Evolutionary conservation across 2,797 vertebrate species (phyloP), one percentile per base, ranked within the genome.

Genomic region (Odontamblyopus lacepedii): DNA sequence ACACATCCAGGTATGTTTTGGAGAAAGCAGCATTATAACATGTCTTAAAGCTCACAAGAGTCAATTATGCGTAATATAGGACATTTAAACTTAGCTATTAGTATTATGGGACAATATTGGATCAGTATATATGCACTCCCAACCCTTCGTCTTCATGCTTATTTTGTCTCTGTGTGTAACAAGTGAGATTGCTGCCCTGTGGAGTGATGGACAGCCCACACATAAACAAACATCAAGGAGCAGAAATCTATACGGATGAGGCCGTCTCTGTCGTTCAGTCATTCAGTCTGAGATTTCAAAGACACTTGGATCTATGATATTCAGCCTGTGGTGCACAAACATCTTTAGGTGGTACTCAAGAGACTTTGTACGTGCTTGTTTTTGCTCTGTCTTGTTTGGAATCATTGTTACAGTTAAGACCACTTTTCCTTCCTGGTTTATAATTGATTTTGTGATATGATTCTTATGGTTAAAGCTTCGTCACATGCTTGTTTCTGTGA

Each of bases 171-270:
- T 65, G 41, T 50, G 6, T 66, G 7, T 2, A 29, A 30, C 6
- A 4, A 9, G 23, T 27, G 63, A 66, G 26, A 4, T 23, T 18
- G 23, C 13, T 50, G 15, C 26, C 26, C 44, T 51, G 16, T 26
- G 16, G 44, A 66, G 44, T 51, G 64, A 66, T 19, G 41, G 63
- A 66, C 64, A 51, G 44, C 15, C 41, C 15, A 48, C 63, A 64
- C n/a, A 30, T 51, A 66, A 66, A 66, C 64, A 50, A 66, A 30
- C 44, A 29, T 51, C 2, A 66, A 64, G 38, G n/a, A 50, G 5
- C 35, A 63, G n/a, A 7, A 23, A 13, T 63, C 59, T 26, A n/a
- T 64, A 23, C 26, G 63, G n/a, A 15, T 65, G 35, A 44, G 35
- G 19, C 32, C 2, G 2, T 41, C 32, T 41, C 9, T n/a, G 62